Evolutionary conservation across 2,113 vertebrate genomes (phyloP).

Genomic region (Limanda limanda): DNA sequence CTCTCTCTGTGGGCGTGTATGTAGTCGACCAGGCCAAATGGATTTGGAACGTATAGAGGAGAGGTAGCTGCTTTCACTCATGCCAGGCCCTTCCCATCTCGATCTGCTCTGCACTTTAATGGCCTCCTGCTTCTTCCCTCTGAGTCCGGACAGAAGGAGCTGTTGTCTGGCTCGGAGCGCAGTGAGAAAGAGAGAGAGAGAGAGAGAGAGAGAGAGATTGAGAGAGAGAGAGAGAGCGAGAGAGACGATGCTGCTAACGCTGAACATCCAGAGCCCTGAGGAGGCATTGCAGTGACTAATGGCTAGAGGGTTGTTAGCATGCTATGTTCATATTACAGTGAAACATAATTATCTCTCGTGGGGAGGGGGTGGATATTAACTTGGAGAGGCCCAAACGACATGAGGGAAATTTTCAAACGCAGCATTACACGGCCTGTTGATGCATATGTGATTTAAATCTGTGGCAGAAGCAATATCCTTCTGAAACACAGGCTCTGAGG

Average conservation of each 20-base stretch:
- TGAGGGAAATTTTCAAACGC: constrained; percentile 45
- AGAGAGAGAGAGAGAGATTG: constrained; percentile 32
- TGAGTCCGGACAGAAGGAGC: constrained; percentile 58
- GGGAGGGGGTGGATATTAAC: constrained; percentile 56
- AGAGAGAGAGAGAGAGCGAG: constrained; percentile 29
- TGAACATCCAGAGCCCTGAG: constrained; percentile 44
- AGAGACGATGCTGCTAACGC: constrained; percentile 49
- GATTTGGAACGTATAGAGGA: background rate
- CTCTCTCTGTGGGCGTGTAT: constrained; percentile 33
- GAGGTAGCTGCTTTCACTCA: constrained; percentile 32
- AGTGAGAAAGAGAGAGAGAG: constrained; percentile 28
- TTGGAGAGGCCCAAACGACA: constrained; percentile 52
- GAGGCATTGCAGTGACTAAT: constrained; percentile 64
- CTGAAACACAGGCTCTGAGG: constrained; percentile 6
- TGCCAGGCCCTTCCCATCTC: constrained; percentile 52
- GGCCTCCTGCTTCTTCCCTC: constrained; percentile 50
- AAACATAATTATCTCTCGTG: constrained; percentile 68
- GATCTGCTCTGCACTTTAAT: constrained; percentile 50
- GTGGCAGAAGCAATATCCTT: constrained; percentile 33
- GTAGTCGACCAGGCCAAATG: constrained; percentile 3
- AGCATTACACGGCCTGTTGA: constrained; percentile 45
- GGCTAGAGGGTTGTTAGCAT: constrained; percentile 65
- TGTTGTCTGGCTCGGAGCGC: constrained; percentile 38
- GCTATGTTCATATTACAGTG: constrained; percentile 72
- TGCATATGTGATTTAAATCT: constrained; percentile 48